Evolutionary conservation across 2,797 vertebrate species (phyloP).

Genomic region (Alca torda): DNA sequence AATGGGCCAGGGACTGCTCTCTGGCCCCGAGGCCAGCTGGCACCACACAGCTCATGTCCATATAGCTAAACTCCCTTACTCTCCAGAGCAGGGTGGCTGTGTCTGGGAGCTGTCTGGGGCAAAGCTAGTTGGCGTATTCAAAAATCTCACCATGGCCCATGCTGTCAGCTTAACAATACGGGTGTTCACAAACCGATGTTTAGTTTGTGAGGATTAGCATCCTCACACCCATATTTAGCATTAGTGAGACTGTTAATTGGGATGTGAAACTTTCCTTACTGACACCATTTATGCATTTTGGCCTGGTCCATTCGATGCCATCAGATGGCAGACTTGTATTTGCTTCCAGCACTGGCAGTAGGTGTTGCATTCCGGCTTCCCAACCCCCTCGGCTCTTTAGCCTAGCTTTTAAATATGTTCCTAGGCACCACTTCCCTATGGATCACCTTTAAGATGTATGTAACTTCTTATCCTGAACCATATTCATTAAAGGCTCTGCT

Average conservation of each 20-base stretch:
- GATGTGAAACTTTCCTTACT: not conserved
- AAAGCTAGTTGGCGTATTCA: not conserved
- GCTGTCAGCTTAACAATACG: not conserved
- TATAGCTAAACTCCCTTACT: not conserved
- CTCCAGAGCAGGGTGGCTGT: not conserved
- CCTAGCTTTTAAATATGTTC: not conserved
- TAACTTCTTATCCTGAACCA: not conserved
- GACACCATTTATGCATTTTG: not conserved
- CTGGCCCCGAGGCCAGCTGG: not conserved
- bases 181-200: not conserved
- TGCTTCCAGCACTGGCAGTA: slow-evolving; percentile 20
- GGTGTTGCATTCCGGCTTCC: not conserved
- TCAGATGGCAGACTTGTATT: slow-evolving; percentile 69
- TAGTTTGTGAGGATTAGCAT: not conserved
- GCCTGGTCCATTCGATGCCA: slow-evolving; percentile 18
- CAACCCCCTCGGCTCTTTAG: not conserved
- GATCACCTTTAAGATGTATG: not conserved
- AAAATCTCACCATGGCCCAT: not conserved
- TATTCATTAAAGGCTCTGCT: not conserved
- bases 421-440: not conserved
- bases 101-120: not conserved
- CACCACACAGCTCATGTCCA: not conserved
- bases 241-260: not conserved
- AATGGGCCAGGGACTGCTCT: not conserved
- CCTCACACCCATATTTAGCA: not conserved